phyloP scores from a whole-genome alignment of 2,113 vertebrate genomes.

The Isichthys henryi region DNA sequence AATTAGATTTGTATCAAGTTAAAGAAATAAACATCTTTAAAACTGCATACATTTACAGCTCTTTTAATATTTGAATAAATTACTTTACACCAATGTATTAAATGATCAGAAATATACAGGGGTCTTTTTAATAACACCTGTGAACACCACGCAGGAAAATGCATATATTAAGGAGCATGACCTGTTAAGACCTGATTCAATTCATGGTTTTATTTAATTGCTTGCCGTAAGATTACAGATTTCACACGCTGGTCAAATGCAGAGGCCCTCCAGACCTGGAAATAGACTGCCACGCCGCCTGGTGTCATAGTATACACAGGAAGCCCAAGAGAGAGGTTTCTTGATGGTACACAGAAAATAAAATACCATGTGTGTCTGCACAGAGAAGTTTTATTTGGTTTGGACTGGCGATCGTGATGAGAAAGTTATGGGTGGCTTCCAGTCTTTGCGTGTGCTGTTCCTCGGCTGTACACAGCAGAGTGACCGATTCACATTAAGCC shows the following conservation, averaged over 20 bases:
- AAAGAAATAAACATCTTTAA: background rate
- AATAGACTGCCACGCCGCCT: background rate
- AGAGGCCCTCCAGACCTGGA: background rate
- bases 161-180: background rate
- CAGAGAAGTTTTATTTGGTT: background rate
- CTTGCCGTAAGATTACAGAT: background rate
- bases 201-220: background rate
- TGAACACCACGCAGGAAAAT: background rate
- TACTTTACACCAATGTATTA: background rate
- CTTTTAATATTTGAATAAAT: background rate
- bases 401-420: background rate
- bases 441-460: background rate
- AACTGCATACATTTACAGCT: background rate
- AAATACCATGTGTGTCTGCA: background rate
- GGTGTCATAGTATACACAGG: background rate
- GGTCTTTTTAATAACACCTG: background rate
- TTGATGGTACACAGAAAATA: background rate
- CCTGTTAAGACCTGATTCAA: background rate
- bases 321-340: background rate
- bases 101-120: background rate
- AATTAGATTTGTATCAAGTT: background rate
- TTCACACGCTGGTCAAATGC: background rate
- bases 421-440: background rate
- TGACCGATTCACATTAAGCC: background rate
- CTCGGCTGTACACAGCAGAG: background rate